Evolutionary conservation across 2,113 vertebrate genomes (phyloP).

Genomic region (Cettia cetti): DNA sequence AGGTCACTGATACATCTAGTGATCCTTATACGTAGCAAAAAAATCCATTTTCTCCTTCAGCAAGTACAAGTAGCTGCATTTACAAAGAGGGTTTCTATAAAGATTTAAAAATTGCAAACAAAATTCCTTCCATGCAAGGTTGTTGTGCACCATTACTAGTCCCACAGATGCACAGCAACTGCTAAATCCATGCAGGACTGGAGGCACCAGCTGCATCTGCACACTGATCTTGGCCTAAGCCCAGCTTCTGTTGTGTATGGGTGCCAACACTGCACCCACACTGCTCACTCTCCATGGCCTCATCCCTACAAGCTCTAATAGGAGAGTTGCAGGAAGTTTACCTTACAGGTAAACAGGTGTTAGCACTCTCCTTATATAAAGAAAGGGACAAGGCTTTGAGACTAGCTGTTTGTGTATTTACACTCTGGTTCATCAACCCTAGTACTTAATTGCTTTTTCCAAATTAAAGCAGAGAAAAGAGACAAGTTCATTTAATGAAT

Average conservation of each 20-base stretch:
- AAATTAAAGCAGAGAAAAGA: conserved; percentile 30
- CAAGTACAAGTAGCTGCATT: not conserved
- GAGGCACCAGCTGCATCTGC: not conserved
- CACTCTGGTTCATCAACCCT: not conserved
- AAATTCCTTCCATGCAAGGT: not conserved
- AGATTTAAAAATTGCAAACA: not conserved
- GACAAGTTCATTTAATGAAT: conserved; percentile 42
- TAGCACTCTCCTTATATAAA: not conserved
- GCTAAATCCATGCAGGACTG: not conserved
- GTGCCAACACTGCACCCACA: not conserved
- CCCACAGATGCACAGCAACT: not conserved
- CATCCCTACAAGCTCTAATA: not conserved
- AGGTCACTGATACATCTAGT: not conserved
- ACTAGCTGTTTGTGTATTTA: not conserved
- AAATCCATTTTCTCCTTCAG: not conserved
- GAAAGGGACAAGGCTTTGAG: not conserved
- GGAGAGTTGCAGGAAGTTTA: not conserved
- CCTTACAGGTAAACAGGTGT: not conserved
- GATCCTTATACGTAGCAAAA: not conserved
- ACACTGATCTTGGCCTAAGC: not conserved
- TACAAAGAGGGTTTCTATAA: not conserved
- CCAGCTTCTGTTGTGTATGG: not conserved
- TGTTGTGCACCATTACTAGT: not conserved
- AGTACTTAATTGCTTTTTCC: conserved; percentile 31
- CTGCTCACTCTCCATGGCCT: not conserved